Conservation (phyloP, 1,140 invertebrate genomes). For the Ectropis grisescens region DNA sequence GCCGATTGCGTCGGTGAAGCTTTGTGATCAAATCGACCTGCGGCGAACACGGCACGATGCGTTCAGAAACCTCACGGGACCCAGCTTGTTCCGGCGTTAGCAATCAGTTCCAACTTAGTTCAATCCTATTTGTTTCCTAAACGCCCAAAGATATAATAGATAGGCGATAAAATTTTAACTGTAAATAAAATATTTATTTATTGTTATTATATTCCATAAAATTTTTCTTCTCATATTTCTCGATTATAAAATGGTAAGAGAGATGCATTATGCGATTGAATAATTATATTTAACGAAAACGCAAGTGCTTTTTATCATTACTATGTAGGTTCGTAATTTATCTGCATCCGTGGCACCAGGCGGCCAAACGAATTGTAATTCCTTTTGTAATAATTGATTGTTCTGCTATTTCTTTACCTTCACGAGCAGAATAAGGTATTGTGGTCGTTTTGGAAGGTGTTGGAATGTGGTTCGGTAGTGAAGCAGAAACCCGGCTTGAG, state of each 20-base stretch:
- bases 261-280: constrained; percentile 49
- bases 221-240: constrained; percentile 63
- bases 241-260: constrained; percentile 59
- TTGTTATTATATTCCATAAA: constrained; percentile 65
- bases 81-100: too few relatives aligned
- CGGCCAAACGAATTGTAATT: constrained; percentile 11
- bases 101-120: neutral
- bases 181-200: constrained; percentile 69
- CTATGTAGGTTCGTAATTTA: constrained; percentile 27
- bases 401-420: constrained; percentile 15
- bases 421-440: too few relatives aligned
- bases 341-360: neutral
- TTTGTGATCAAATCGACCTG: too few relatives aligned
- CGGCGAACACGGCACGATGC: too few relatives aligned
- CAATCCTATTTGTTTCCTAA: constrained; percentile 12
- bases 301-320: constrained; percentile 54
- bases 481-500: constrained; percentile 41
- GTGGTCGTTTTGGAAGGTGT: too few relatives aligned
- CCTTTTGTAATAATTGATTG: constrained; percentile 13
- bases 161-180: constrained; percentile 58
- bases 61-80: too few relatives aligned
- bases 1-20: too few relatives aligned
- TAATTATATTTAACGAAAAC: constrained; percentile 34
- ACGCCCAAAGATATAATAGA: constrained; percentile 37
- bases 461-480: constrained; percentile 23